These are phyloP conservation scores for Chelonus formosanus DNA, from an alignment of 2,888 invertebrate genomes.

Conservation along the genomic window DNA sequence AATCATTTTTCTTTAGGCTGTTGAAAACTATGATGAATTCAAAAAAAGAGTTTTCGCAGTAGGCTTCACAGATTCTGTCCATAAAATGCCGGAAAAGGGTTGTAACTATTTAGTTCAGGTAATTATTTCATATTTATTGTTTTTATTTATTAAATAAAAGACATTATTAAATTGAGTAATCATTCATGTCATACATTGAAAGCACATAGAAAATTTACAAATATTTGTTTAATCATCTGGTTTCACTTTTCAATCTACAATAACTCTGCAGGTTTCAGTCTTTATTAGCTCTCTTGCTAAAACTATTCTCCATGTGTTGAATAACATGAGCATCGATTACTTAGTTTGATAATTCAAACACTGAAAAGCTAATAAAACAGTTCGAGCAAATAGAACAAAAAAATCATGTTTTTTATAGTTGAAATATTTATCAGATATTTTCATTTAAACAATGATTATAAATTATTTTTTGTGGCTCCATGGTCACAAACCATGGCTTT, in stretches of 20 bases:
- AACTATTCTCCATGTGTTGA: slow-evolving; percentile 12
- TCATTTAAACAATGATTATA: no score
- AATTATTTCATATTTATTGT: slow-evolving; percentile 19
- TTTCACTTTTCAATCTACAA: slow-evolving; percentile 43
- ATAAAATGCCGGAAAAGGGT: slow-evolving; percentile 62
- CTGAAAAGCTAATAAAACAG: no score
- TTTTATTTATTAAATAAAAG: background rate
- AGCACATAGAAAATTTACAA: slow-evolving; percentile 13
- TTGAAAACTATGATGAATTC: slow-evolving; percentile 70
- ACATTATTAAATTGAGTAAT: background rate
- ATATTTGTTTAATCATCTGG: slow-evolving; percentile 40
- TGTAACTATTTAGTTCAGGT: slow-evolving; percentile 47
- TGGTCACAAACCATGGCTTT: no score
- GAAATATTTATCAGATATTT: no score
- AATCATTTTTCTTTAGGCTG: slow-evolving; percentile 60
- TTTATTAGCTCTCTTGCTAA: slow-evolving; percentile 46
- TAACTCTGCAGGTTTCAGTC: slow-evolving; percentile 51
- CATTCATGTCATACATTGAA: no score
- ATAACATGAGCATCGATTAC: no score
- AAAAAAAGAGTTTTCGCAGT: slow-evolving; percentile 75
- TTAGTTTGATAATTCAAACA: no score
- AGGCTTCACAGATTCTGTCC: slow-evolving; percentile 81
- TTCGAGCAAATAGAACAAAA: no score
- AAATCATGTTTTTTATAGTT: no score
- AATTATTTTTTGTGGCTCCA: no score